Evolutionary conservation across 1,140 invertebrate genomes (phyloP), one percentile per base, ranked within the genome.

Genomic region (Hylyphantes graminicola): DNA sequence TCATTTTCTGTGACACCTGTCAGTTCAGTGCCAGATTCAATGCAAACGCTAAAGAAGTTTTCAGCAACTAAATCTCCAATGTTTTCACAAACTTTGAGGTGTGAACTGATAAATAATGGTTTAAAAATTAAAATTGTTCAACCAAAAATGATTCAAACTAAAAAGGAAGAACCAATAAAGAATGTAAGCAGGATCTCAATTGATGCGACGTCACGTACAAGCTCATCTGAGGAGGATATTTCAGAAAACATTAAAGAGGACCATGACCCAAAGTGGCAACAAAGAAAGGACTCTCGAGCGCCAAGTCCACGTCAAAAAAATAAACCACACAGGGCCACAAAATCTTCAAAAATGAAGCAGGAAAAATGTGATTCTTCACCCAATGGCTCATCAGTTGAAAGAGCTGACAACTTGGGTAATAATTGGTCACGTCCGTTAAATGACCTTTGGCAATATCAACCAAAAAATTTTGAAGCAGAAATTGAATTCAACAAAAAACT

Each of bases 391-490:
- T 70, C 57, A 68, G 65, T 80, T 53, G 51, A 80, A 70, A 68
- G 77, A 59, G 77, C 77, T 48, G 77, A 57, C 19, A 70, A 35
- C 35, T 80, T 65, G 12, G 4, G 9, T 15, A 48, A 61, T 12
- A 77, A 82, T 3, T 90, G 89, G 90, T 88, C 88, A 21, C 75
- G 87, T 70, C 88, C 87, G 57, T 63, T 90, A n/a, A 85, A 68
- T 13, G 61, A 85, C 48, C 72, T 90, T 7, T 90, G 89, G 90
- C 89, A 89, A 70, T 85, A 87, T 74, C 50, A 88, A 50, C 87
- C 88, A 19, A 55, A 79, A 1, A 87, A 90, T 86, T 88, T 89
- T 86, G 85, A 88, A 67, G 87, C 88, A 53, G 89, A 90, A 86
- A 87, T 88, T 54, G 67, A 87, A 19, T 91, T 88, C 81, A 91